Evolutionary conservation across 2,888 invertebrate species (phyloP).

Genomic region (Pseudanteris insignis): DNA sequence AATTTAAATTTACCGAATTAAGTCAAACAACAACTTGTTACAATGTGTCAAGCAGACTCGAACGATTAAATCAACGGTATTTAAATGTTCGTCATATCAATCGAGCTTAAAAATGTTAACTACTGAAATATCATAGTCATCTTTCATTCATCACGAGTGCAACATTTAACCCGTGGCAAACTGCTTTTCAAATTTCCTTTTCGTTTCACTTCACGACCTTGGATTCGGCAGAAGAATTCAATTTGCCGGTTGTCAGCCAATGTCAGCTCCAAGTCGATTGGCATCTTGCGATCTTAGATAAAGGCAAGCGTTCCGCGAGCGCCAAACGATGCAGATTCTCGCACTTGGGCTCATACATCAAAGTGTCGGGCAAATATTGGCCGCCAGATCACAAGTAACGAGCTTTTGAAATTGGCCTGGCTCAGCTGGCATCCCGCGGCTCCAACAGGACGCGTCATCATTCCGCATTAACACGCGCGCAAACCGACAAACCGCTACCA

Average conservation of each 20-base stretch:
- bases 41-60: too few relatives aligned
- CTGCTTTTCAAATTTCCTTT: slow-evolving; percentile 1
- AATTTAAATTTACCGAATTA: too few relatives aligned
- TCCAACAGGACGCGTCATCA: slow-evolving; percentile 1
- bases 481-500: too few relatives aligned
- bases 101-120: too few relatives aligned
- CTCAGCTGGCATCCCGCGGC: not conserved
- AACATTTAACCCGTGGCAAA: too few relatives aligned
- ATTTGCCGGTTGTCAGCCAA: slow-evolving; percentile 54
- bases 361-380: slow-evolving; percentile 25
- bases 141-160: too few relatives aligned
- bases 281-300: slow-evolving; percentile 45
- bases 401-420: slow-evolving; percentile 5
- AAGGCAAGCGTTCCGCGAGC: slow-evolving; percentile 17
- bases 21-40: too few relatives aligned
- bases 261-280: slow-evolving; percentile 29
- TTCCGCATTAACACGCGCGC: too few relatives aligned
- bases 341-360: slow-evolving; percentile 33
- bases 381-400: slow-evolving; percentile 19
- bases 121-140: too few relatives aligned
- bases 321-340: slow-evolving; percentile 22
- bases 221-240: slow-evolving; percentile 51
- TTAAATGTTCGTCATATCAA: too few relatives aligned
- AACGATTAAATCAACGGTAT: too few relatives aligned
- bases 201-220: slow-evolving; percentile 19